Evolutionary conservation across 2,113 vertebrate genomes (phyloP).

Genomic region (Pituophis catenifer): DNA sequence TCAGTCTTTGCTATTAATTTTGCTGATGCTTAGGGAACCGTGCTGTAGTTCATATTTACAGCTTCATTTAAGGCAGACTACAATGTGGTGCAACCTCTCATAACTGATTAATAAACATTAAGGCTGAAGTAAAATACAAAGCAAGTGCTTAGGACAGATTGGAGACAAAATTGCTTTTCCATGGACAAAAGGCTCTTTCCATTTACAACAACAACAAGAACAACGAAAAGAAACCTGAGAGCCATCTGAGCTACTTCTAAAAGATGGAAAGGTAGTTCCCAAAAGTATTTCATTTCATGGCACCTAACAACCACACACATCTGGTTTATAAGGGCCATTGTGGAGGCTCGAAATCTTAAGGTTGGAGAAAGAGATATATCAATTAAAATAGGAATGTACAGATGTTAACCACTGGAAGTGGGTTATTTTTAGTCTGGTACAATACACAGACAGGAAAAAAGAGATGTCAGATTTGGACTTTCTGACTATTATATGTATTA

Average conservation of each 20-base stretch:
- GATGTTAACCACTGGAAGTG: background rate
- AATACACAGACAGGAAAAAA: background rate
- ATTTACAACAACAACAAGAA: background rate
- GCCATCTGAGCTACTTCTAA: background rate
- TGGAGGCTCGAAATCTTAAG: background rate
- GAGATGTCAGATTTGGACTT: background rate
- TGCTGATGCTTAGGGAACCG: background rate
- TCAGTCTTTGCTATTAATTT: constrained; percentile 36
- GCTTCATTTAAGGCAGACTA: background rate
- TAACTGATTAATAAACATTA: background rate
- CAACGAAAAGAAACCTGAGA: background rate
- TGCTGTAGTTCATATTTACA: background rate
- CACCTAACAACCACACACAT: background rate
- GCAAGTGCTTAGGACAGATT: background rate
- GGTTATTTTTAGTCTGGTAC: background rate
- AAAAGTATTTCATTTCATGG: background rate
- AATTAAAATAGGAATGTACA: background rate
- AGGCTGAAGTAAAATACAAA: background rate
- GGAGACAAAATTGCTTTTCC: background rate
- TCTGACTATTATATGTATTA: background rate
- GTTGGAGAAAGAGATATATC: background rate
- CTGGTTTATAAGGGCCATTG: background rate
- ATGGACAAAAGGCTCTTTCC: background rate
- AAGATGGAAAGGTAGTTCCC: background rate
- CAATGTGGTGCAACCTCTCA: background rate